Conservation (phyloP, 2,797 vertebrate genomes). For the Tamandua tetradactyla region DNA sequence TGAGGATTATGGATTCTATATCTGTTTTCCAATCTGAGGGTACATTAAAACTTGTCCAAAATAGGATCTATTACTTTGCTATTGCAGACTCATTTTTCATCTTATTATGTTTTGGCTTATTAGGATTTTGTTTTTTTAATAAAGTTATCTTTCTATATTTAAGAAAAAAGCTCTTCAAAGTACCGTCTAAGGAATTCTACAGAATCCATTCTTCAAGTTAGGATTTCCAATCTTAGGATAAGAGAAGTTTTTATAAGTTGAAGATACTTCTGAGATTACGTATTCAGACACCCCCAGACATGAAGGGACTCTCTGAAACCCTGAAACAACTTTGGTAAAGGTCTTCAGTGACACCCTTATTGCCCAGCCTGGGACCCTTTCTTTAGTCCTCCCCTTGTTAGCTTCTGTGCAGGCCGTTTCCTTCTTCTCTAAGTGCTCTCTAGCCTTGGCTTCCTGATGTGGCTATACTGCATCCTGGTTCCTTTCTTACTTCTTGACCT, state of each 20-base stretch:
- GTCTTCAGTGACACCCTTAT: too few species aligned
- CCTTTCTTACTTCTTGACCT: background rate
- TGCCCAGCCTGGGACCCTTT: background rate
- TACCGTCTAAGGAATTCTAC: background rate
- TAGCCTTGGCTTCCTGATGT: background rate
- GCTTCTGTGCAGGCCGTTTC: background rate
- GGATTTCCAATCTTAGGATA: background rate
- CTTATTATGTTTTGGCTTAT: background rate
- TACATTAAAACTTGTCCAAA: background rate
- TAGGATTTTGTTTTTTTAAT: background rate
- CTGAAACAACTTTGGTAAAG: too few species aligned
- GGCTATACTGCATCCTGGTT: background rate
- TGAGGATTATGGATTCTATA: background rate
- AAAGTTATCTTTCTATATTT: background rate
- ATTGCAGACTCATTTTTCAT: background rate
- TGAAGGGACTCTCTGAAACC: too few species aligned
- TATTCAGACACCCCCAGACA: background rate
- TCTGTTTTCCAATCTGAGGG: slow-evolving; percentile 10
- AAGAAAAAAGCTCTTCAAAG: background rate
- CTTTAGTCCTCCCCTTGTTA: background rate
- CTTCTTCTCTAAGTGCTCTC: background rate
- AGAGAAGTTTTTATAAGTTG: background rate
- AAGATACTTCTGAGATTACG: background rate
- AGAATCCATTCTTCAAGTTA: background rate
- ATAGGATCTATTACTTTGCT: slow-evolving; percentile 11